These are phyloP conservation scores for Todiramphus saurophagus DNA, from an alignment of 2,113 vertebrate species.

Conservation along the genomic window DNA sequence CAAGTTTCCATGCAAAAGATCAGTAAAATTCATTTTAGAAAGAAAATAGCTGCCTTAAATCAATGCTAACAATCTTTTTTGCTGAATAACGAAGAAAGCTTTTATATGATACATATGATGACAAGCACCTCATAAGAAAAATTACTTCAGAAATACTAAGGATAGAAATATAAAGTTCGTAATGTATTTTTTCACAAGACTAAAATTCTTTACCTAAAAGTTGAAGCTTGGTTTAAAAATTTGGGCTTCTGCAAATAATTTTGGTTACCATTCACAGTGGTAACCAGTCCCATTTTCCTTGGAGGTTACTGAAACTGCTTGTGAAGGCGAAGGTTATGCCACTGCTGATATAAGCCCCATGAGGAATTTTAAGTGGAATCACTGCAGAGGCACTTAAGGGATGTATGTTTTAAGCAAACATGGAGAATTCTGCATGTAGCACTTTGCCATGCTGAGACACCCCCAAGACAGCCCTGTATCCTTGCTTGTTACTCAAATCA, in stretches of 20 bases:
- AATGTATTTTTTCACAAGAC: no score
- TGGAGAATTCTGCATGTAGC: not conserved
- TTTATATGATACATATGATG: not conserved
- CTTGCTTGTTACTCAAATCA: not conserved
- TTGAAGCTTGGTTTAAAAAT: not conserved
- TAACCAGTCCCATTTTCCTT: not conserved
- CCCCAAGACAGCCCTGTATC: not conserved
- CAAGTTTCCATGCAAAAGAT: not conserved
- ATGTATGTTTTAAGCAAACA: not conserved
- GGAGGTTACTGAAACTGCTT: not conserved
- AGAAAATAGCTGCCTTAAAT: not conserved
- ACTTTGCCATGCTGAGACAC: not conserved
- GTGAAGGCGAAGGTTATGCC: not conserved
- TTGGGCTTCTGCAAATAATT: not conserved
- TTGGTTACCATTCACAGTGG: not conserved
- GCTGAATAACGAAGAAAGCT: not conserved
- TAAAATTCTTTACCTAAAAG: not conserved
- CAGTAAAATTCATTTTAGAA: not conserved
- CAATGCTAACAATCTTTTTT: not conserved
- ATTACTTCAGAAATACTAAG: not conserved
- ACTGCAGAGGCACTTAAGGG: fast-evolving
- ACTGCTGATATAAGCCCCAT: fast-evolving
- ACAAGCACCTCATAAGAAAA: not conserved
- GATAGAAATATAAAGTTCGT: not conserved
- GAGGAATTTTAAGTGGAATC: not conserved